These are phyloP conservation scores for Pangasianodon hypophthalmus DNA, from an alignment of 2,113 vertebrate genomes.

Conservation along the genomic window DNA sequence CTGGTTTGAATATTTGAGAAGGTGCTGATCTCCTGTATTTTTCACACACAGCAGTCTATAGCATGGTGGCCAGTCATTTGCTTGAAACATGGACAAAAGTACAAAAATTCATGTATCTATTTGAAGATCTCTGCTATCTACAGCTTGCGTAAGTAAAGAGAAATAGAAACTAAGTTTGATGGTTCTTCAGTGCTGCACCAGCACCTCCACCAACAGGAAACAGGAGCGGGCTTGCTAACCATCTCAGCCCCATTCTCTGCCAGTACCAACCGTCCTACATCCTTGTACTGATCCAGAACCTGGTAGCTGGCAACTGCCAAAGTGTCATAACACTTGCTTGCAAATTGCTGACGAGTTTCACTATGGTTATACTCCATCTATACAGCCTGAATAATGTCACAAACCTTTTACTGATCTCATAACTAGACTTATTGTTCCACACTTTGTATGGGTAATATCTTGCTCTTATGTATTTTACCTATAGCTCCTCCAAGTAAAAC, in stretches of 20 bases:
- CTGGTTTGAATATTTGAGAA: not conserved
- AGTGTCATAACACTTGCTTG: not conserved
- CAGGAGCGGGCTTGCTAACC: not conserved
- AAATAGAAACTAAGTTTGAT: not conserved
- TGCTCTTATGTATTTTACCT: not conserved
- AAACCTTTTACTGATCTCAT: not conserved
- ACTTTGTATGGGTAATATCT: not conserved
- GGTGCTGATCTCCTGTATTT: not conserved
- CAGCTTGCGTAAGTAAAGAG: not conserved
- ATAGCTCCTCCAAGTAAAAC: not conserved
- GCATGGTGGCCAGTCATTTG: not conserved
- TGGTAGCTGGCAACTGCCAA: not conserved
- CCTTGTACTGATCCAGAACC: not conserved
- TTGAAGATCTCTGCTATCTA: not conserved
- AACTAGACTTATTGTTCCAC: not conserved
- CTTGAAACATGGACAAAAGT: not conserved
- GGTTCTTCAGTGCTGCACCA: not conserved
- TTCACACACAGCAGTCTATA: not conserved
- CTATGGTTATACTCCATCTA: not conserved
- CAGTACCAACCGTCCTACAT: not conserved
- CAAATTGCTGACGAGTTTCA: not conserved
- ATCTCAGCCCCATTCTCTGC: not conserved
- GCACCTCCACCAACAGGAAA: not conserved
- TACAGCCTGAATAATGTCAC: not conserved
- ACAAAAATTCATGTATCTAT: not conserved